A percentile compares a stretch with the other conserved stretches of the same genome.
These are phyloP conservation scores for Graphium colonna DNA, from an alignment of 2,888 invertebrate species.

Conservation along the genomic window DNA sequence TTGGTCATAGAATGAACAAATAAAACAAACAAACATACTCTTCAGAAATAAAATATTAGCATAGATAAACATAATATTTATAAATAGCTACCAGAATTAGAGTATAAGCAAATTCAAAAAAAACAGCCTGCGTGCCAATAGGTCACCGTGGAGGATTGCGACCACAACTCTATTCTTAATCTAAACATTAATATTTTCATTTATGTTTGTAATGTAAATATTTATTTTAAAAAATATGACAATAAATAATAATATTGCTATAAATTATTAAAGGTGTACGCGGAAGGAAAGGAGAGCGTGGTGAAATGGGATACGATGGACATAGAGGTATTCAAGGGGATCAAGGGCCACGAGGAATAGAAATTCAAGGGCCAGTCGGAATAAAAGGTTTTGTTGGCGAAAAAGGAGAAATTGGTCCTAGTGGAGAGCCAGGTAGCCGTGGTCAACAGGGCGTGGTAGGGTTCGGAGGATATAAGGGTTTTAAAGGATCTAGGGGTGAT, in stretches of 20 bases:
- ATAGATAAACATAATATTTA: too few species aligned
- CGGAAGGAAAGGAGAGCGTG: conserved; percentile 53
- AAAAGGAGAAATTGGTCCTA: conserved; percentile 82
- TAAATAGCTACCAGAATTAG: too few species aligned
- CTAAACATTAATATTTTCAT: not conserved
- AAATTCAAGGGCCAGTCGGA: conserved; percentile 68
- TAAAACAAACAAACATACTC: too few species aligned
- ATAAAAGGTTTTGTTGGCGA: conserved; percentile 84
- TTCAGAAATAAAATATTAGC: too few species aligned
- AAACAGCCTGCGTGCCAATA: too few species aligned
- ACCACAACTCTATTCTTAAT: not conserved
- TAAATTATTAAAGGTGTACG: conserved; percentile 36
- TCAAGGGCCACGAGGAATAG: conserved; percentile 57
- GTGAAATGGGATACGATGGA: conserved; percentile 59
- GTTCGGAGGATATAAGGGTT: conserved; percentile 80
- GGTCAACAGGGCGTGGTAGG: conserved; percentile 81
- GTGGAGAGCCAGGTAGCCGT: conserved; percentile 79
- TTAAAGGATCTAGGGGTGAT: conserved; percentile 73
- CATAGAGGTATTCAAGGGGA: conserved; percentile 54
- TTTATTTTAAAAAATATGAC: too few species aligned
- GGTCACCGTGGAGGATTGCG: too few species aligned
- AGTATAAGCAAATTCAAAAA: too few species aligned
- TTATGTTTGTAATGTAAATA: too few species aligned
- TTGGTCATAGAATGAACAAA: too few species aligned
- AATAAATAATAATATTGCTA: too few species aligned